Conservation (phyloP, 2,888 invertebrate species). For the Limenitis camilla region DNA sequence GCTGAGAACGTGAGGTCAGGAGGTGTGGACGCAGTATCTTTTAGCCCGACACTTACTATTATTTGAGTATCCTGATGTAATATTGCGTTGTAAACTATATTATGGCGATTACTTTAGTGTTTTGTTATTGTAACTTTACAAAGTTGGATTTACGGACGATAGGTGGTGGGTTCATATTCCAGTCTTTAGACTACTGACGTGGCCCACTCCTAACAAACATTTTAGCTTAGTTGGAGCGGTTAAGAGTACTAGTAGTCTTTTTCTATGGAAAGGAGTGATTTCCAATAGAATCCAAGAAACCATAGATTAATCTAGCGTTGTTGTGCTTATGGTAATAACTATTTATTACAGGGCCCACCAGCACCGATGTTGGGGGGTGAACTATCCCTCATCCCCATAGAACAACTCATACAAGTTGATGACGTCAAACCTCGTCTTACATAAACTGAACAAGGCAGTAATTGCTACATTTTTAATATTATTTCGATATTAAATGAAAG, state of each 20-base stretch:
- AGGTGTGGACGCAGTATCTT: slow-evolving; percentile 40
- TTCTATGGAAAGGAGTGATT: no score
- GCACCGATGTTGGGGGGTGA: slow-evolving; percentile 86
- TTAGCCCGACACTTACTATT: slow-evolving; percentile 33
- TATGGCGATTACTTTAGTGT: slow-evolving; percentile 13
- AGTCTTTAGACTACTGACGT: no score
- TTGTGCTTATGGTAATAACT: no score
- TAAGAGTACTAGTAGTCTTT: no score
- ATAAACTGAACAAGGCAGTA: not conserved
- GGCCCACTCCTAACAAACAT: no score
- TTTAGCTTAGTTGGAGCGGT: no score
- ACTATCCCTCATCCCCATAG: slow-evolving; percentile 88
- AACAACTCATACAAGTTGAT: slow-evolving; percentile 84
- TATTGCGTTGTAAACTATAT: slow-evolving; percentile 20
- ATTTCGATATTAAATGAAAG: not conserved
- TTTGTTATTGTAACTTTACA: slow-evolving; percentile 7
- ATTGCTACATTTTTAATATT: not conserved
- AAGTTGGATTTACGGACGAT: no score
- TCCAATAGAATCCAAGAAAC: no score
- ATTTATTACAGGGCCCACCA: slow-evolving; percentile 76
- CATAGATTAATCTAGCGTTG: no score
- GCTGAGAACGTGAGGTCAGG: slow-evolving; percentile 43
- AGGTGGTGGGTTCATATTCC: no score
- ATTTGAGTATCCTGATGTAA: slow-evolving; percentile 32
- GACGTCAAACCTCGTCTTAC: slow-evolving; percentile 67